A percentile compares a stretch with the other conserved stretches of the same genome.
Evolutionary conservation across 2,888 invertebrate genomes (phyloP).

Genomic region (Pandemis corylana): DNA sequence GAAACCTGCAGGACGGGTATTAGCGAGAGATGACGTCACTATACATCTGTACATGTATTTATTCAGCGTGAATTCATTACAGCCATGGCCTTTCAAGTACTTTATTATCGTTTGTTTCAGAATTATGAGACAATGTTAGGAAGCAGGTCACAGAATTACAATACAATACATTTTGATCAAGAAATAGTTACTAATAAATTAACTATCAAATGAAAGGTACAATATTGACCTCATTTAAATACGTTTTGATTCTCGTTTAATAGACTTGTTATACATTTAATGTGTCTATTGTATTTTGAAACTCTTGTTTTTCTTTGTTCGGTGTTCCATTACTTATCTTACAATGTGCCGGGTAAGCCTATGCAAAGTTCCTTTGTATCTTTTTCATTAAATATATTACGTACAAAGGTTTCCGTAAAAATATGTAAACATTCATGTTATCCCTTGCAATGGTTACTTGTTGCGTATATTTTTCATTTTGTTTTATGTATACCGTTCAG

Average conservation of each 20-base stretch:
- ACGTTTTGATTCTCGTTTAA: not conserved
- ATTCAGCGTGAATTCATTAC: slow-evolving; percentile 6
- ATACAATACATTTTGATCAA: not conserved
- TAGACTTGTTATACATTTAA: not conserved
- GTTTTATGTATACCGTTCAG: not conserved
- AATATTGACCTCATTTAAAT: not conserved
- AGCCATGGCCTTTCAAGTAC: not conserved
- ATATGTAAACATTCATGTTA: not conserved
- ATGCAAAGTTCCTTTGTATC: not conserved
- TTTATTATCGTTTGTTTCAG: not conserved
- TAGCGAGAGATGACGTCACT: not conserved
- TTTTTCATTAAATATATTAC: not conserved
- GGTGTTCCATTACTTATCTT: not conserved
- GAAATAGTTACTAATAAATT: not conserved
- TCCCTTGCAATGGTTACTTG: not conserved
- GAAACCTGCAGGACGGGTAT: slow-evolving; percentile 6
- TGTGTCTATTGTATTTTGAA: not conserved
- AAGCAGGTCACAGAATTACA: not conserved
- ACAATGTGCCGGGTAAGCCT: not conserved
- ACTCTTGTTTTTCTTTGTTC: not conserved
- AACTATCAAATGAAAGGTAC: not conserved
- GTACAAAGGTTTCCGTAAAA: not conserved
- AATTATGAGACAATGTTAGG: not conserved
- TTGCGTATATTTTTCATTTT: not conserved
- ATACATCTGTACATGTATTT: slow-evolving; percentile 18